Evolutionary conservation across 1,140 invertebrate genomes (phyloP).

Genomic region (Drosophila hydei): DNA sequence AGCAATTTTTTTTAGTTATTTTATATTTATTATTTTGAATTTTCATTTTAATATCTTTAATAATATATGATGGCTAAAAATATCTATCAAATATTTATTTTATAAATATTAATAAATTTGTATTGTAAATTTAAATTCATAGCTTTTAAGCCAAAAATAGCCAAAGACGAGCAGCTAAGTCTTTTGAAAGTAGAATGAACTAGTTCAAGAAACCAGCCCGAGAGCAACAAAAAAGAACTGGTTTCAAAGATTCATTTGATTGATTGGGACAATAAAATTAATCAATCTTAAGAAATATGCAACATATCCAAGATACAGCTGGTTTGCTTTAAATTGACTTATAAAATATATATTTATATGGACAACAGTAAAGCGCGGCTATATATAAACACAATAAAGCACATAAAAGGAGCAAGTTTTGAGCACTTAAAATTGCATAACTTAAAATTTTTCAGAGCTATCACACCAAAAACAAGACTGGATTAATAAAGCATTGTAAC

Average conservation of each 20-base stretch:
- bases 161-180: neutral
- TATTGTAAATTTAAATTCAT: no score
- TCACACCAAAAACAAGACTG: no score
- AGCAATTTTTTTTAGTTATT: no score
- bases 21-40: no score
- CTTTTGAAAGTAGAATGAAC: slow-evolving; percentile 45
- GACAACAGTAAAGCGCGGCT: neutral
- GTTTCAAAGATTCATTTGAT: slow-evolving; percentile 45
- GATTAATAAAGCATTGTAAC: no score
- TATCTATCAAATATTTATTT: no score
- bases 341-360: slow-evolving; percentile 3
- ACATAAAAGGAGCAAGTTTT: no score
- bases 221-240: slow-evolving; percentile 27
- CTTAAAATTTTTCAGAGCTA: no score
- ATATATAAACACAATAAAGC: no score
- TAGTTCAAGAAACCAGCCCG: slow-evolving; percentile 43
- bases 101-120: no score
- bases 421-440: neutral
- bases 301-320: slow-evolving; percentile 1
- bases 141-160: neutral
- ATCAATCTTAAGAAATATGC: slow-evolving; percentile 36
- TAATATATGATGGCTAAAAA: no score
- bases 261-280: slow-evolving; percentile 41
- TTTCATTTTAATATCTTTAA: no score
- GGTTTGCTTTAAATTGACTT: neutral